Conservation (phyloP, 2,797 vertebrate species). For the Cirrhinus molitorella region DNA sequence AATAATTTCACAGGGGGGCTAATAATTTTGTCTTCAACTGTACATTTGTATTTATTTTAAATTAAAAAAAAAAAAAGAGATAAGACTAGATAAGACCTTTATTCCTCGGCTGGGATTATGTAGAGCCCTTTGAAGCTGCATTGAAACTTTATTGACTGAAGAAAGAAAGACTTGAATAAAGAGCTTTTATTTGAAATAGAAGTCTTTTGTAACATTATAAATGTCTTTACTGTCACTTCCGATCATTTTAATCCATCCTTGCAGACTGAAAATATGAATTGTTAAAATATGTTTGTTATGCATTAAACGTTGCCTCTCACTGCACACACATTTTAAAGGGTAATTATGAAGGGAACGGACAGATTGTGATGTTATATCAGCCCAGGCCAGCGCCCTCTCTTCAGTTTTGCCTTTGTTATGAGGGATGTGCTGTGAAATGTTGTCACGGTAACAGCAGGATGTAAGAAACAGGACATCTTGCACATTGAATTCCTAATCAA, state of each 20-base stretch:
- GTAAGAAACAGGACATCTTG: constrained; percentile 26
- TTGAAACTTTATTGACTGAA: too few species aligned
- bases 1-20: too few species aligned
- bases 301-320: background rate
- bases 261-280: background rate
- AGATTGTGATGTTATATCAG: background rate
- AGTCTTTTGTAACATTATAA: background rate
- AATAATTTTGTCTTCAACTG: too few species aligned
- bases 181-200: background rate
- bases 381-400: background rate
- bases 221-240: background rate
- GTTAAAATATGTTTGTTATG: background rate
- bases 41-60: too few species aligned
- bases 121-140: too few species aligned
- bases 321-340: background rate
- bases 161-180: background rate
- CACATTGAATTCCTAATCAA: constrained; percentile 21
- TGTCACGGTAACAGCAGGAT: constrained; percentile 31
- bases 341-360: background rate
- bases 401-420: background rate
- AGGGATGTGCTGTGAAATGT: constrained; percentile 39
- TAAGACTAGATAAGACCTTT: too few species aligned
- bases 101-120: too few species aligned
- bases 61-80: too few species aligned
- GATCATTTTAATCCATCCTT: background rate